Base-by-base conservation (phyloP, 1,140 invertebrate species). In the Camponotus floridanus region DNA sequence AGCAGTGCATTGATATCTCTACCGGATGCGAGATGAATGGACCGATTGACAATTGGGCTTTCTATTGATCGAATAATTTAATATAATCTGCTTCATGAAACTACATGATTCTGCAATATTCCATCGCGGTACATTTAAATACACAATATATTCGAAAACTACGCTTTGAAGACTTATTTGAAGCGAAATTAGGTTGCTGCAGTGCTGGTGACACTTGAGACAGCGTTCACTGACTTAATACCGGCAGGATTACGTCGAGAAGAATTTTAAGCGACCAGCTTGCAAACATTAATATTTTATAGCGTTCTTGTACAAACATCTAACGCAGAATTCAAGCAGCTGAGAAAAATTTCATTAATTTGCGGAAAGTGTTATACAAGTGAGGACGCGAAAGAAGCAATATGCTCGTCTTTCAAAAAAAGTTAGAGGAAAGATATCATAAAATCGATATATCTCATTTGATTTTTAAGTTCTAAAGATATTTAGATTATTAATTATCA, bases 11-110 rank as follows among this genome's bases (percentile, higher is more conserved):
- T n/a, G 59, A 21, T 57, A 51, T 67, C 61, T 26, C 61, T 26
- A 80, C n/a, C 15, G 42, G 48, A 79, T 70, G 26, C 48, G 31
- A 48, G 61, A 79, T 68, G 55, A 85, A 74, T 68, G 42, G 59
- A 84, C 45, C 51, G 64, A 76, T 62, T 67, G 86, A 68, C 26
- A 70, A 76, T 21, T 45, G 59, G 48, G 8, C 76, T 90, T 57
- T 73, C 57, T 26, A 42, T 39, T 65, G 64, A 78, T 48, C 57
- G 33, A 45, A 71, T 79, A 55, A 85, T 59, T 62, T 36, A 26
- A 89, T 84, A 31, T 26, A 21, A 65, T 62, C 31, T 31, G 39
- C 64, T 67, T 73, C 51, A 21, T 71, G 59, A 62, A 85, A 65
- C 42, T 65, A 11, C 39, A 70, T 59, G 42, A 8, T 31, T 13